A percentile compares a stretch with the other conserved stretches of the same genome.
These are phyloP conservation scores for Trichechus manatus DNA, from an alignment of 2,113 vertebrate species.

Conservation along the genomic window DNA sequence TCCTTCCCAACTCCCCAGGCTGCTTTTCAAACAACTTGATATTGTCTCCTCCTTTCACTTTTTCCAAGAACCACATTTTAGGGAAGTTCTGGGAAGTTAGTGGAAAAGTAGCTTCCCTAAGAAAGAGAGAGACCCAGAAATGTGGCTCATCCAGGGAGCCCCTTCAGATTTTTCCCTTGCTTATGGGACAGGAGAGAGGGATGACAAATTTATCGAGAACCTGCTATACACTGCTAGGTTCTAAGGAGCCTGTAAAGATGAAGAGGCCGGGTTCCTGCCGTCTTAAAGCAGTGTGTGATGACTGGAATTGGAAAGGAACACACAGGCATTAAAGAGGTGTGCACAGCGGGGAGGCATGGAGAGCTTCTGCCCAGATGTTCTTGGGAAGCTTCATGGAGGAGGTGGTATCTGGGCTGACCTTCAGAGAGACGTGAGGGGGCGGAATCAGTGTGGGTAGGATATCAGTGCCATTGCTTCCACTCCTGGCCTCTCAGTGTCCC, in stretches of 20 bases:
- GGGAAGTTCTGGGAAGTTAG: constrained; percentile 19
- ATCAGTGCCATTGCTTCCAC: neutral
- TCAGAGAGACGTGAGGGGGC: neutral
- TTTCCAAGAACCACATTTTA: constrained; percentile 32
- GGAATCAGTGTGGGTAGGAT: neutral
- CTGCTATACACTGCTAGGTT: neutral
- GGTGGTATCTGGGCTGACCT: neutral
- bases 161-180: neutral
- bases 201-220: neutral
- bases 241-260: neutral
- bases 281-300: neutral
- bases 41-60: neutral
- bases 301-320: neutral
- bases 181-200: neutral
- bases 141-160: neutral
- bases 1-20: neutral
- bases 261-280: neutral
- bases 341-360: no score
- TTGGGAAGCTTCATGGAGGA: neutral
- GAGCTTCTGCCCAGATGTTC: neutral
- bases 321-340: neutral
- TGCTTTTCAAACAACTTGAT: constrained; percentile 9
- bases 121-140: neutral
- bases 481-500: neutral
- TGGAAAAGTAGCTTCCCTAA: neutral